phyloP scores from a whole-genome alignment of 2,113 vertebrate genomes.

The Daphoenositta chrysoptera region DNA sequence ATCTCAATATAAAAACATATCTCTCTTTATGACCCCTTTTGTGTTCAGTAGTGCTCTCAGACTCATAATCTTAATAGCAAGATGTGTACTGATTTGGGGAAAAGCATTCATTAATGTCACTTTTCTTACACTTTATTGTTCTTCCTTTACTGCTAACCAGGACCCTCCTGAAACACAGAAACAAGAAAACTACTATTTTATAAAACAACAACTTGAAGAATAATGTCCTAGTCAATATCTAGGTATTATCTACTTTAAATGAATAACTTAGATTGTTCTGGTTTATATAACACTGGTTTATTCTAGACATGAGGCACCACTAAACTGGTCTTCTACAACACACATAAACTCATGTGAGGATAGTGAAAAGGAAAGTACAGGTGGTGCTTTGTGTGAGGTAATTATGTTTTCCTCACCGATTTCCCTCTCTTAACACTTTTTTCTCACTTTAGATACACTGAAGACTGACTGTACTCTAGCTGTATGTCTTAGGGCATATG shows the following conservation, averaged over 20 bases:
- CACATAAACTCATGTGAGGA: not conserved
- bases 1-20: not conserved
- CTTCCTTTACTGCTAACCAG: not conserved
- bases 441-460: not conserved
- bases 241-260: not conserved
- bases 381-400: not conserved
- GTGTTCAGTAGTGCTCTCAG: not conserved
- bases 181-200: not conserved
- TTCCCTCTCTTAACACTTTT: not conserved
- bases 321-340: not conserved
- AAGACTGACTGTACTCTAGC: not conserved
- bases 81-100: not conserved
- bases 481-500: not conserved
- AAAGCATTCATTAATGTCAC: not conserved
- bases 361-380: not conserved
- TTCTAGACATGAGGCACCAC: not conserved
- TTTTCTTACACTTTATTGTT: not conserved
- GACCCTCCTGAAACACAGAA: not conserved
- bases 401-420: not conserved
- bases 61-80: not conserved
- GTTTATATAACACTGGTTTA: not conserved
- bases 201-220: not conserved
- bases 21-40: not conserved
- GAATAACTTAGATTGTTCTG: not conserved
- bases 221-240: not conserved